These are phyloP conservation scores for Mormyrus proboscirostris DNA, from an alignment of 2,797 vertebrate species.

Conservation along the genomic window DNA sequence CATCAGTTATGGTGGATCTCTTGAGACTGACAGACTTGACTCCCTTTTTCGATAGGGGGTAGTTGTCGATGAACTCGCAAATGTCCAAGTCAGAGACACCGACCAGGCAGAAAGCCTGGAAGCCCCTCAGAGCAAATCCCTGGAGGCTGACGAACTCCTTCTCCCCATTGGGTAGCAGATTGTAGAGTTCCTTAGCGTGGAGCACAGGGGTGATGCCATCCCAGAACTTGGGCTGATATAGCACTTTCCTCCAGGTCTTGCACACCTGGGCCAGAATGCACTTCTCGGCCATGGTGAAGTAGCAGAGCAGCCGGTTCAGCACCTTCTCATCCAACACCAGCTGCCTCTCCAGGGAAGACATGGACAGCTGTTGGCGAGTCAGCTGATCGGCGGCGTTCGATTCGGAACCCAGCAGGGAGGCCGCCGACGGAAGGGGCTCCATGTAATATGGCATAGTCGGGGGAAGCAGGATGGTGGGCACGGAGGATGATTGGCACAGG, in stretches of 20 bases:
- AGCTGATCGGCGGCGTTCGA: slow-evolving; percentile 65
- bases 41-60: slow-evolving; percentile 93
- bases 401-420: slow-evolving; percentile 69
- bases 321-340: slow-evolving; percentile 92
- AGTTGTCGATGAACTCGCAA: slow-evolving; percentile 99
- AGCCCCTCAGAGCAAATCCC: slow-evolving; percentile 87
- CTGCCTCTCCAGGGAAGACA: slow-evolving; percentile 69
- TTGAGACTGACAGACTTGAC: slow-evolving; percentile 97
- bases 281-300: slow-evolving; percentile 92
- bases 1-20: slow-evolving; percentile 95
- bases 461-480: slow-evolving; percentile 79
- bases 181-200: slow-evolving; percentile 96
- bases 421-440: slow-evolving; percentile 70
- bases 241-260: slow-evolving; percentile 89
- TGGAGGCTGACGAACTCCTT: slow-evolving; percentile 97
- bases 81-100: slow-evolving; percentile 98
- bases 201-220: slow-evolving; percentile 86
- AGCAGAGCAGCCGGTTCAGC: slow-evolving; percentile 89
- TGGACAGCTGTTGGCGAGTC: slow-evolving; percentile 57
- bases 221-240: slow-evolving; percentile 98
- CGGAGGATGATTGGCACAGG: slow-evolving; percentile 87
- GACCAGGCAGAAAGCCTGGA: slow-evolving; percentile 94
- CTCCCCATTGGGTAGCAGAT: slow-evolving; percentile 76
- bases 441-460: slow-evolving; percentile 72
- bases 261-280: slow-evolving; percentile 92